phyloP scores from a whole-genome alignment of 2,113 vertebrate genomes.

The Willisornis vidua region DNA sequence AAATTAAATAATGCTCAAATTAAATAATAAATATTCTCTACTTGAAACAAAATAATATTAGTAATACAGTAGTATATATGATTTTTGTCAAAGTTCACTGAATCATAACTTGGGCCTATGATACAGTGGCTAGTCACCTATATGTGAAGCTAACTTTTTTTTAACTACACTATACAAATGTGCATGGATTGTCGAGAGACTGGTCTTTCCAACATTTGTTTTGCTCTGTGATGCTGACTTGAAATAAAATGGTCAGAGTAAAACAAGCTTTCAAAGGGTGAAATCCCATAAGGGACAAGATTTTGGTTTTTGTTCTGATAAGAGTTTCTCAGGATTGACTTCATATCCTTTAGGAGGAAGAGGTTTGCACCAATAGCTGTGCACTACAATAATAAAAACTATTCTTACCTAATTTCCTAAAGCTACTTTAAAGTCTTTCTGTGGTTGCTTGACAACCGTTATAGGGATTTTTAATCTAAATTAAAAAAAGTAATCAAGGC shows the following conservation, averaged over 20 bases:
- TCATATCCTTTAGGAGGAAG: not conserved
- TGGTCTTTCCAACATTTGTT: not conserved
- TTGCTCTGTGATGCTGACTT: not conserved
- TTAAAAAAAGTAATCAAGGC: constrained; percentile 62
- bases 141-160: not conserved
- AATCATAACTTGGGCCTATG: not conserved
- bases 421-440: constrained; percentile 56
- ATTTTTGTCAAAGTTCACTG: not conserved
- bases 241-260: not conserved
- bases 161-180: not conserved
- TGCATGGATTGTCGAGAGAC: not conserved
- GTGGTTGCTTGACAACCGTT: constrained; percentile 55
- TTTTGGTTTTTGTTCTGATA: not conserved
- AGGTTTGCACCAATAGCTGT: not conserved
- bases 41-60: not conserved
- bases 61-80: not conserved
- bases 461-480: constrained; percentile 64
- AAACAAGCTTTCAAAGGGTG: not conserved
- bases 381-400: constrained; percentile 45
- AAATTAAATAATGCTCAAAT: not conserved
- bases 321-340: not conserved
- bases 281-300: not conserved
- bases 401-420: constrained; percentile 64
- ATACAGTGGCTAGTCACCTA: not conserved
- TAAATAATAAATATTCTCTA: not conserved